Evolutionary conservation across 2,113 vertebrate genomes (phyloP), one percentile per base, ranked within the genome.

Genomic region (Grammomys surdaster): DNA sequence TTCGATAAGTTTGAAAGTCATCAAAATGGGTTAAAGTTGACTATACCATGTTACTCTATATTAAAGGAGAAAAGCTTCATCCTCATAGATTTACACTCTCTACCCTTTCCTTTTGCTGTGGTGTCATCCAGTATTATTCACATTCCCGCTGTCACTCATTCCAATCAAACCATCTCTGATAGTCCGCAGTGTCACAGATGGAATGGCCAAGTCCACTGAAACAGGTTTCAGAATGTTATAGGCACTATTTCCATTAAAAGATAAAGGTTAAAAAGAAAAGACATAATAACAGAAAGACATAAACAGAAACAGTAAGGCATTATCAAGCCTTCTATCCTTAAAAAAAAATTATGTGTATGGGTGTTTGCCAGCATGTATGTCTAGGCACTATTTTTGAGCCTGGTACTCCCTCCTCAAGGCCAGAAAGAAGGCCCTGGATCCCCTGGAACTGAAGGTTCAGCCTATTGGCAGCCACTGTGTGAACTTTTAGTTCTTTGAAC

Each of bases 1-100:
- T 82, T 94, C 43, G 82, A 19, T 1, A 33, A 86, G 56, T 28
- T 81, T 93, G 92, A 76, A 95, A 95, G 58, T 36, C n/a, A 75
- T 51, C 51, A 24, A 91, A 77, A 33, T 93, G 56, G 82, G 28
- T 56, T 92, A 56, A 86, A 80, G 40, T 80, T 24, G 4, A 60
- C 12, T 63, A 54, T 7, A 40, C 89, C 12, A 70, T 77, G 51
- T 51, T 75, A 51, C 36, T 90, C n/a, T 89, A 82, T 24, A 72
- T 31, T 82, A n/a, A 11, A 76, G 60, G 58, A 88, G 60, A 82
- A 77, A 93, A 95, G 33, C 22, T 88, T 92, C 75, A 78, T 67
- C 63, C 28, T 56, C 78, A 46, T 24, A 33, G 54, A 70, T 28
- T 58, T 86, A 13, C 60, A 31, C 73, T 19, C 33, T 43, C 60